These are phyloP conservation scores for Ammodytes dubius DNA, from an alignment of 2,113 vertebrate species.

Conservation along the genomic window DNA sequence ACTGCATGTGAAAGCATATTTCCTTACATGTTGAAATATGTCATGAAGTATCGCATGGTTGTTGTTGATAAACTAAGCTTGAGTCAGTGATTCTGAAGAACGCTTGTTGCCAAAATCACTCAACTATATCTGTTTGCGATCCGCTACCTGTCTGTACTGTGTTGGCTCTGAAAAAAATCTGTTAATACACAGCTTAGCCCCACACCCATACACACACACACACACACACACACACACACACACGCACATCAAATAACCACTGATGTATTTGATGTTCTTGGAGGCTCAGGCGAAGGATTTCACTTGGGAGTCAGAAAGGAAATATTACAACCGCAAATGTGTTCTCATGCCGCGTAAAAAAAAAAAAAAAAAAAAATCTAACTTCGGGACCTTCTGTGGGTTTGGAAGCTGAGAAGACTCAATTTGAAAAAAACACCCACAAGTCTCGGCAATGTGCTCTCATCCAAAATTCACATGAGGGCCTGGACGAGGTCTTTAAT, in stretches of 20 bases:
- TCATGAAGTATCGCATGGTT: not conserved
- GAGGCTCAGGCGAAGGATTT: constrained; percentile 30
- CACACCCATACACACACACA: too few relatives aligned
- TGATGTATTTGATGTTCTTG: constrained; percentile 30
- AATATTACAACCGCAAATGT: constrained; percentile 66
- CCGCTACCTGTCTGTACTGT: too few relatives aligned
- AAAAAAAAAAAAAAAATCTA: constrained; percentile 23
- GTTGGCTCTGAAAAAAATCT: too few relatives aligned
- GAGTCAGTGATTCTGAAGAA: too few relatives aligned
- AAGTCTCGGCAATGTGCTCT: constrained; percentile 23
- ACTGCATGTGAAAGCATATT: not conserved
- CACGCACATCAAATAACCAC: too few relatives aligned
- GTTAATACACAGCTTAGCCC: too few relatives aligned
- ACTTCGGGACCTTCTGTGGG: constrained; percentile 44
- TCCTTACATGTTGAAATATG: not conserved
- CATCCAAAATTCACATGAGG: constrained; percentile 31
- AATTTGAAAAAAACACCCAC: constrained; percentile 49
- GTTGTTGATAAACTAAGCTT: not conserved
- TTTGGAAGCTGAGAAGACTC: constrained; percentile 54
- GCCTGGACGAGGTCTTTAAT: constrained; percentile 28
- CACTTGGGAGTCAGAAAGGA: constrained; percentile 55
- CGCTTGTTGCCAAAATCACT: too few relatives aligned
- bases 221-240: too few relatives aligned
- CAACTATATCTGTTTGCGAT: too few relatives aligned
- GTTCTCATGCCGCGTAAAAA: constrained; percentile 34